These are phyloP conservation scores for Dryadula phaetusa DNA, from an alignment of 2,888 invertebrate species.

Conservation along the genomic window DNA sequence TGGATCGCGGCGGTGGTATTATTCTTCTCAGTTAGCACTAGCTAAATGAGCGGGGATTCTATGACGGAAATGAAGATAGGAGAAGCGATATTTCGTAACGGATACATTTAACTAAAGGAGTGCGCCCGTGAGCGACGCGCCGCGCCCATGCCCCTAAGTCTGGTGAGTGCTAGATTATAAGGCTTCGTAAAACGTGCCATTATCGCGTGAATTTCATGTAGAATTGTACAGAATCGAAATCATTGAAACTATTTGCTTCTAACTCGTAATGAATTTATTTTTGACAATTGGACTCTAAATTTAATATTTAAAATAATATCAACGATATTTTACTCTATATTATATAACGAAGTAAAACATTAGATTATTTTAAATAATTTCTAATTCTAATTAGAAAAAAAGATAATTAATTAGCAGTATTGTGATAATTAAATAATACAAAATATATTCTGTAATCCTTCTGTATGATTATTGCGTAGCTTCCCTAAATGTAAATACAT, in stretches of 20 bases:
- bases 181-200: constrained; percentile 75
- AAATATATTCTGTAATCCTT: no score
- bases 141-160: constrained; percentile 81
- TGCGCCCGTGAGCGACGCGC: constrained; percentile 74
- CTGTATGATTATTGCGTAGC: constrained; percentile 6
- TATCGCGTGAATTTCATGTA: constrained; percentile 60
- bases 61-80: constrained; percentile 66
- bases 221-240: constrained; percentile 23
- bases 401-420: no score
- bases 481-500: constrained; percentile 32
- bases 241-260: constrained; percentile 9
- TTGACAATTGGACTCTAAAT: neutral
- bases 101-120: constrained; percentile 77
- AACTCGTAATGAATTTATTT: neutral
- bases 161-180: constrained; percentile 82
- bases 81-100: constrained; percentile 69
- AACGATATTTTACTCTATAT: neutral
- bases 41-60: constrained; percentile 68
- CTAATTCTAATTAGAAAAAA: no score
- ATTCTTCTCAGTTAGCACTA: constrained; percentile 58
- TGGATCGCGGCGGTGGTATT: constrained; percentile 64
- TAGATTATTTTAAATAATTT: neutral
- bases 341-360: neutral
- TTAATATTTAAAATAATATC: neutral
- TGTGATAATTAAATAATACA: no score